Conservation (phyloP, 2,797 vertebrate genomes). For the Sebastes diaconus region DNA sequence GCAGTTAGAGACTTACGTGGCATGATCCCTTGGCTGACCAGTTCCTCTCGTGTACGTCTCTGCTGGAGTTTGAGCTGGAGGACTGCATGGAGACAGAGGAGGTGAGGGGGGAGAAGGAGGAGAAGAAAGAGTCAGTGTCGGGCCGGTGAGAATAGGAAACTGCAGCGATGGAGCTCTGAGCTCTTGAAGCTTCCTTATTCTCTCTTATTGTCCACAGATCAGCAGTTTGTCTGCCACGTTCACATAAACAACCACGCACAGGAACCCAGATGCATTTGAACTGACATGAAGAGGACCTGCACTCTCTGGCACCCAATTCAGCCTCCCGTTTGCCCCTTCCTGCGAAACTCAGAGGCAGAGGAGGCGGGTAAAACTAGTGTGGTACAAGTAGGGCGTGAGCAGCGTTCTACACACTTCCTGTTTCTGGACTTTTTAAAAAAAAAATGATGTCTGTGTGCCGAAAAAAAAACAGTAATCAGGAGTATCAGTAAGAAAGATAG, state of each 20-base stretch:
- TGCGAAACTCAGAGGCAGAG: constrained; percentile 43
- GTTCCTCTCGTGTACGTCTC: constrained; percentile 95
- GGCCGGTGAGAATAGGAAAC: constrained; percentile 15
- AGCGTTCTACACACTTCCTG: constrained; percentile 77
- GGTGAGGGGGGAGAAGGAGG: constrained; percentile 50
- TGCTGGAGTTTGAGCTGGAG: constrained; percentile 99
- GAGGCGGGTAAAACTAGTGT: neutral
- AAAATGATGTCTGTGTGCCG: neutral
- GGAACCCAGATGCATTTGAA: neutral
- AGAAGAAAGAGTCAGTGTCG: constrained; percentile 46
- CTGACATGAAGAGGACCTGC: constrained; percentile 33
- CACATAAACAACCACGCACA: neutral
- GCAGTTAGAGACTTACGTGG: constrained; percentile 89
- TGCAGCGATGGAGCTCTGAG: constrained; percentile 19
- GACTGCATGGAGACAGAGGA: constrained; percentile 86
- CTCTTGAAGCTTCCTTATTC: constrained; percentile 14
- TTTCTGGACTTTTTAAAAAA: constrained; percentile 43
- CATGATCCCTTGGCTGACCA: constrained; percentile 99
- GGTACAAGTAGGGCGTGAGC: constrained; percentile 59
- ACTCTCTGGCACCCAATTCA: constrained; percentile 27
- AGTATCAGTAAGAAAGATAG: neutral
- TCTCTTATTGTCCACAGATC: constrained; percentile 12
- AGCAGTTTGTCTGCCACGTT: neutral
- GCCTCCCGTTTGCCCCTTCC: constrained; percentile 46
- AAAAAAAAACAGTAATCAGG: neutral